Conservation (phyloP, 1,140 invertebrate species). For the Himalopsyche phryganea region DNA sequence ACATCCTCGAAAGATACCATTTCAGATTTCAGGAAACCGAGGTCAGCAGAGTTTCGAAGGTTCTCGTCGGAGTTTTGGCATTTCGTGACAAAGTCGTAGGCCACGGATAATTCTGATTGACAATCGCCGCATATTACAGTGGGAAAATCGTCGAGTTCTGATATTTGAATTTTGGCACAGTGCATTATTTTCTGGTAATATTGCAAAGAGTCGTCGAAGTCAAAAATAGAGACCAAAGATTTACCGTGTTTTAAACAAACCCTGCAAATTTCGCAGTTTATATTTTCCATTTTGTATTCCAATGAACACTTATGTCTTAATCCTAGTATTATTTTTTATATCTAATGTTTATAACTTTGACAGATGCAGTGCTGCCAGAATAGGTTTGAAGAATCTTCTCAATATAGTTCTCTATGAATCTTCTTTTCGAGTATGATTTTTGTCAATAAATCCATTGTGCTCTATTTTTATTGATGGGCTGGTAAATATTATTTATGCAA, state of each 20-base stretch:
- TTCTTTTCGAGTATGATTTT: too few species aligned
- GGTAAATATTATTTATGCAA: too few species aligned
- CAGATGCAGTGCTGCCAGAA: too few species aligned
- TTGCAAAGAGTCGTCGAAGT: conserved; percentile 37
- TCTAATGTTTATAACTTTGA: too few species aligned
- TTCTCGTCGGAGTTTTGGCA: conserved; percentile 42
- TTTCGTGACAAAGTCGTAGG: conserved; percentile 41
- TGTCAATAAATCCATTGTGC: too few species aligned
- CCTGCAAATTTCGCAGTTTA: conserved; percentile 33
- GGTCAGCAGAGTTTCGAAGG: conserved; percentile 28
- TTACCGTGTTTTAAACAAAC: conserved; percentile 40
- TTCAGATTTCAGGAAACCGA: background rate
- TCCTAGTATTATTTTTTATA: conserved; percentile 1
- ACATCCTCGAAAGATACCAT: too few species aligned
- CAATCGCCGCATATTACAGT: conserved; percentile 37
- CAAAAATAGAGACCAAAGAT: conserved; percentile 38
- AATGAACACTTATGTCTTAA: too few species aligned
- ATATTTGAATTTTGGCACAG: conserved; percentile 40
- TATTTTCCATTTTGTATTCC: background rate
- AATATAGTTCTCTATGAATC: too few species aligned
- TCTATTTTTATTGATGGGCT: too few species aligned
- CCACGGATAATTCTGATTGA: conserved; percentile 33
- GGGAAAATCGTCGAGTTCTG: conserved; percentile 38
- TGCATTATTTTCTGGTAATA: conserved; percentile 39
- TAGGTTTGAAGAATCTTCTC: too few species aligned